These are phyloP conservation scores for Ephestia elutella DNA, from an alignment of 1,140 invertebrate genomes.

Conservation along the genomic window DNA sequence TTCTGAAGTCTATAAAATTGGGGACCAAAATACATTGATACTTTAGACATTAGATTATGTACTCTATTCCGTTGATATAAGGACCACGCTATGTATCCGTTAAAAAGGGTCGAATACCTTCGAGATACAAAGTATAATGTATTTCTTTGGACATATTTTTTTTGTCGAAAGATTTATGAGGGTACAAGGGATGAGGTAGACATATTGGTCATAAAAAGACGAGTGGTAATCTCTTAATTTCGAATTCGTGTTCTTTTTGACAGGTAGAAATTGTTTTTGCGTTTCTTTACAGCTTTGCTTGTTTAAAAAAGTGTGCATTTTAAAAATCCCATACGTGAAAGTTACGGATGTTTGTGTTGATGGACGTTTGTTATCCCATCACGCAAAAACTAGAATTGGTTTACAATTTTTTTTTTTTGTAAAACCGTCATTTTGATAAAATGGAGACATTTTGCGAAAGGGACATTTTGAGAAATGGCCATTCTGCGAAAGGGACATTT, in stretches of 20 bases:
- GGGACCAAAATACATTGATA: background rate
- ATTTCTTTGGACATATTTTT: background rate
- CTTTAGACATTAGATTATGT: background rate
- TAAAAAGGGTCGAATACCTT: background rate
- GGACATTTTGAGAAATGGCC: too few species aligned
- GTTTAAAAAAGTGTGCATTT: too few species aligned
- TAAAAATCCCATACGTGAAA: too few species aligned
- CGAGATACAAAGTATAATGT: background rate
- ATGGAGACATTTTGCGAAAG: too few species aligned
- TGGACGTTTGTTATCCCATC: too few species aligned
- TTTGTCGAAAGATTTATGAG: background rate
- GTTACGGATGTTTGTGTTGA: too few species aligned
- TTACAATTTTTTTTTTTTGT: too few species aligned
- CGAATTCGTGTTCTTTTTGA: slow-evolving; percentile 9
- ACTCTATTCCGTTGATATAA: slow-evolving; percentile 10
- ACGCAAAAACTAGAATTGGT: too few species aligned
- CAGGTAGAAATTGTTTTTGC: background rate
- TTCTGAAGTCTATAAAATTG: background rate
- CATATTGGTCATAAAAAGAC: slow-evolving; percentile 13
- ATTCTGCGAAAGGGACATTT: too few species aligned
- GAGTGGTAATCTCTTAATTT: slow-evolving; percentile 4
- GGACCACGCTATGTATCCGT: background rate
- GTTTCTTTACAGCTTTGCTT: too few species aligned
- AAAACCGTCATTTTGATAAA: too few species aligned
- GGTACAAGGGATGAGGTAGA: background rate